Evolutionary conservation across 2,113 vertebrate species (phyloP).

Genomic region (Thomomys bottae): DNA sequence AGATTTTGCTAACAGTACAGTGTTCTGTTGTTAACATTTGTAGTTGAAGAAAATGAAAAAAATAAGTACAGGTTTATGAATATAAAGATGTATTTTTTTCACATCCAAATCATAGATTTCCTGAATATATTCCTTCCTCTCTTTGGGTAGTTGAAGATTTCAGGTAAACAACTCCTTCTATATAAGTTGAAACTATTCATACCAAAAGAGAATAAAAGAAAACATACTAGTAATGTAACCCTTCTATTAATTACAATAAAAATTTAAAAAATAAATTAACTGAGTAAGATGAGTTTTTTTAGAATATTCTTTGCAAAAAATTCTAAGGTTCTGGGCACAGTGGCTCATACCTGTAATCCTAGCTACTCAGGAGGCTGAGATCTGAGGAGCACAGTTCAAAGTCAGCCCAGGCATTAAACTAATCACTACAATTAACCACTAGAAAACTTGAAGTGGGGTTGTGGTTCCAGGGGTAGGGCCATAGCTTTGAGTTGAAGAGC

Average conservation of each 20-base stretch:
- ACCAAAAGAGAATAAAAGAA: neutral
- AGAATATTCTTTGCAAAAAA: neutral
- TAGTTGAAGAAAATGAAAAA: constrained; percentile 21
- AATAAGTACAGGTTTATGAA: neutral
- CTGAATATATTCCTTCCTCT: neutral
- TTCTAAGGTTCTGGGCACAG: neutral
- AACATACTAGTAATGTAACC: constrained; percentile 33
- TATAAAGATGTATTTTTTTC: neutral
- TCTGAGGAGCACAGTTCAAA: too few species aligned
- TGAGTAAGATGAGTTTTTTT: neutral
- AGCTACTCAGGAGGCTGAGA: too few species aligned
- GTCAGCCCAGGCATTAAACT: too few species aligned
- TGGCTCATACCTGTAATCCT: too few species aligned
- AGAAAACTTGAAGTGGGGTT: too few species aligned
- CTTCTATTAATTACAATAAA: too few species aligned
- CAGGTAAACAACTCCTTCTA: neutral
- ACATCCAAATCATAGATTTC: neutral
- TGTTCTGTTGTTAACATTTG: neutral
- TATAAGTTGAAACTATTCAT: neutral
- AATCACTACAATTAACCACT: too few species aligned
- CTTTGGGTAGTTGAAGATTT: neutral
- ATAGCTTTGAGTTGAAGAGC: too few species aligned
- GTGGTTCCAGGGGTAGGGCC: too few species aligned
- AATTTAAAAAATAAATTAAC: too few species aligned
- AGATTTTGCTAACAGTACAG: constrained; percentile 20